Conservation (phyloP, 2,797 vertebrate genomes). For the Saxicola maurus region DNA sequence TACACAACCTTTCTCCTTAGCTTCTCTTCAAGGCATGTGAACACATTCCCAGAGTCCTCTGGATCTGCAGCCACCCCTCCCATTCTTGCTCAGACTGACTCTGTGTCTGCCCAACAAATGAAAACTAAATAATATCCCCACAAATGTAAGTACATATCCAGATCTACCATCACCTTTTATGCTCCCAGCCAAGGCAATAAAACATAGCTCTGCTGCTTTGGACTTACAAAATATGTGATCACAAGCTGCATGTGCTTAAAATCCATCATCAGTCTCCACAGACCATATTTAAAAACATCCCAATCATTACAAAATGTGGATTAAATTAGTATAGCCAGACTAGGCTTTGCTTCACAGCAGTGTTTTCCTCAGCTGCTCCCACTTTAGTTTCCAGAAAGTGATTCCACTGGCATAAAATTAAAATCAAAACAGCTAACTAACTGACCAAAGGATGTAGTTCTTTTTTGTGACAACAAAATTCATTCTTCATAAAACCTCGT, state of each 20-base stretch:
- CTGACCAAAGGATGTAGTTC: background rate
- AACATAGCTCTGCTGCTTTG: background rate
- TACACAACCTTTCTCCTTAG: background rate
- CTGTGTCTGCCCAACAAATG: background rate
- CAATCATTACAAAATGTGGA: background rate
- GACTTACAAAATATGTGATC: conserved; percentile 1
- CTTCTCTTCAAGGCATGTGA: rapidly evolving
- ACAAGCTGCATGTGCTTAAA: conserved; percentile 1
- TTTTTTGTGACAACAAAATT: background rate
- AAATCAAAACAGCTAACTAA: background rate
- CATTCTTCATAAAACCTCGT: background rate
- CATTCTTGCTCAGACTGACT: background rate
- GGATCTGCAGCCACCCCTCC: background rate
- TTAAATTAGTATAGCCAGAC: conserved; percentile 24
- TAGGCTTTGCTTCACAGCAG: background rate
- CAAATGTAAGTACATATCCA: background rate
- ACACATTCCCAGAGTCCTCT: rapidly evolving
- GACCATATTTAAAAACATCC: conserved; percentile 21
- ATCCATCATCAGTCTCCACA: conserved; percentile 7
- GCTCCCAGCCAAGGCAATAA: conserved; percentile 3
- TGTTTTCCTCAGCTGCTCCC: conserved; percentile 13
- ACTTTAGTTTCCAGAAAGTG: conserved; percentile 4
- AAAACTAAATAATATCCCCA: background rate
- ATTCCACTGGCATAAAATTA: background rate
- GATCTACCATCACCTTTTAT: background rate